Evolutionary conservation across 1,140 invertebrate genomes (phyloP), one percentile per base, ranked within the genome.

Genomic region (Papilio polyxenes): DNA sequence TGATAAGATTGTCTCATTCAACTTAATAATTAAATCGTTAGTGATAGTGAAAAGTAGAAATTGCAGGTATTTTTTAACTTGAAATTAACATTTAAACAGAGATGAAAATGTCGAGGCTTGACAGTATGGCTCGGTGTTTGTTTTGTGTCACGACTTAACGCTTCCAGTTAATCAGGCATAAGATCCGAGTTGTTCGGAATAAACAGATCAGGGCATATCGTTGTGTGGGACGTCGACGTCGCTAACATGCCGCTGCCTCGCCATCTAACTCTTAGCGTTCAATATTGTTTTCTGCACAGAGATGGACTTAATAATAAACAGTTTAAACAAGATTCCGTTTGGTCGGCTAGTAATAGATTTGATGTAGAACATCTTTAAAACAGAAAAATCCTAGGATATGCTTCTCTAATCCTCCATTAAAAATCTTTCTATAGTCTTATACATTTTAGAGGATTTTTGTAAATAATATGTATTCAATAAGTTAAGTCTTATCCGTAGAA

Each of bases 181-280:
- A 80, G 78, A 80, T 80, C 78, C 78, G 78, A 85, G 81, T 85
- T 82, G 77, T 87, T 87, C 84, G 83, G 85, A 91, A 92, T 90
- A 89, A 90, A 91, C 89, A 91, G 91, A 91, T 91, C 89, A 91
- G 83, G 82, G 85, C 81, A 84, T 90, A 89, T 89, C 88, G 81
- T 83, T 87, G 91, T 91, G 91, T 92, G 90, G 91, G 91, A 86
- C 85, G 90, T 84, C 82, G 91, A 86, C 85, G 90, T 84, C 82
- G 86, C 65, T 88, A 88, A 92, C 91, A 92, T 86, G 89, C 85
- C 85, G 84, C 88, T 82, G 83, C 85, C 86, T 83, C 84, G 81
- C 83, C 86, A 86, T 87, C 87, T 92, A 92, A 91, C 89, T 91
- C 89, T 92, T 87, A 81, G 81, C 84, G 82, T 82, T 85, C 88